Evolutionary conservation across 1,140 invertebrate genomes (phyloP).

Genomic region (Eufriesea mexicana): DNA sequence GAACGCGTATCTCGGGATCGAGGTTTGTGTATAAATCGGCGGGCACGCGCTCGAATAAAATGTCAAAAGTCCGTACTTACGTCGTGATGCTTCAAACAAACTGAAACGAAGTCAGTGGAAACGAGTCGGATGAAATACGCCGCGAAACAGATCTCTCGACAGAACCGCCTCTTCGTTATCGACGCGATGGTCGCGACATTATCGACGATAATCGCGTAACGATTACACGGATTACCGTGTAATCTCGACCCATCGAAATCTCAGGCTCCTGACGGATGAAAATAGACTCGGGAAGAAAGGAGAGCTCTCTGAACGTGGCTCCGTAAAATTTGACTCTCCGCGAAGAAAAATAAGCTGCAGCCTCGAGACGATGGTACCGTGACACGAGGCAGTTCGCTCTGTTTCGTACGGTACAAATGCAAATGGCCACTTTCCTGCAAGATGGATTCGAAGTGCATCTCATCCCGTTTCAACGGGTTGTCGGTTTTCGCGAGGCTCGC

Average conservation of each 20-base stretch:
- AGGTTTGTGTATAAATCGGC: constrained; percentile 53
- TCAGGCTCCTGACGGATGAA: too few species aligned
- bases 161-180: not conserved
- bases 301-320: not conserved
- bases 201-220: not conserved
- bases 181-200: not conserved
- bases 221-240: too few species aligned
- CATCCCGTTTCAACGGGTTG: constrained; percentile 15
- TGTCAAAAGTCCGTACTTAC: not conserved
- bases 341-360: not conserved
- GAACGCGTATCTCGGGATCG: constrained; percentile 25
- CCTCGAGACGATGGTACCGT: not conserved
- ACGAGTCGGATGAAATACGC: not conserved
- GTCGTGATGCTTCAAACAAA: not conserved
- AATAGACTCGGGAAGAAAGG: not conserved
- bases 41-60: constrained; percentile 19
- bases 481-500: not conserved
- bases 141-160: not conserved
- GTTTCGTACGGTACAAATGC: constrained; percentile 21
- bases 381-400: not conserved
- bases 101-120: constrained; percentile 3
- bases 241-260: not conserved
- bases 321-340: not conserved
- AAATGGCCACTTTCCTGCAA: constrained; percentile 43
- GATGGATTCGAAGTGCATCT: constrained; percentile 35